Base-by-base conservation (phyloP, 1,140 invertebrate genomes). In the Papilio dardanus region DNA sequence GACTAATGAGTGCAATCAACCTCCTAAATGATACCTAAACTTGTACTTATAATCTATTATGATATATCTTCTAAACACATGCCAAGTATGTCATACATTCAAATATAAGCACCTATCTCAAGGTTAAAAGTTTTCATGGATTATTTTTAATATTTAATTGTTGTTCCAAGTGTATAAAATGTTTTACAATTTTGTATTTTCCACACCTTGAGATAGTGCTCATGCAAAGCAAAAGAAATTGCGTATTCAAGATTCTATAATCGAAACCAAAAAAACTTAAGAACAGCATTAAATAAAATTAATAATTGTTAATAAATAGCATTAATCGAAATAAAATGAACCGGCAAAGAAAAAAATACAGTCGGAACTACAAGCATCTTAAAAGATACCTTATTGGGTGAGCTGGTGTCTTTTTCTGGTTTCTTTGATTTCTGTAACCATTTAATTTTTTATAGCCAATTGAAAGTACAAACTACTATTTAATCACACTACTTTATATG, bases 401-500 rank as follows among this genome's bases (percentile, higher is more conserved):
- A 88, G 83, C 90, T 83, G 89, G 86, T 87, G 74, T 92, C 89
- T 92, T 93, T 93, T 84, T 93, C 91, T 82, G 87, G 87, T 92
- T 92, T 93, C 90, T 93, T 93, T 91, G 91, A 93, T 91, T 92
- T 93, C 91, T 93, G 90, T 77, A 93, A 93, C 85, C 83, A 92
- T 82, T 82, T 40, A 84, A 86, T 77, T 42, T 77, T 78, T 81
- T 81, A 81, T 81, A 74, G 76, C 83, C 73, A 84, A 83, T 83
- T 67, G 74, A 28, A 75, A 21, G 21, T 12, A 46, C 24, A 28
- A 62, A 62, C 54, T 62, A 62, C 54, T 62, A 14, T 10, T 62
- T 28, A 58, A 10, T 58, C 30, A 62, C 35, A 62, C 19, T n/a
- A 42, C 65, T 58, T 24, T 28, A 0, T 71, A 62, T 74, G 58